phyloP scores from a whole-genome alignment of 2,113 vertebrate species.

The Formicarius rufipectus region DNA sequence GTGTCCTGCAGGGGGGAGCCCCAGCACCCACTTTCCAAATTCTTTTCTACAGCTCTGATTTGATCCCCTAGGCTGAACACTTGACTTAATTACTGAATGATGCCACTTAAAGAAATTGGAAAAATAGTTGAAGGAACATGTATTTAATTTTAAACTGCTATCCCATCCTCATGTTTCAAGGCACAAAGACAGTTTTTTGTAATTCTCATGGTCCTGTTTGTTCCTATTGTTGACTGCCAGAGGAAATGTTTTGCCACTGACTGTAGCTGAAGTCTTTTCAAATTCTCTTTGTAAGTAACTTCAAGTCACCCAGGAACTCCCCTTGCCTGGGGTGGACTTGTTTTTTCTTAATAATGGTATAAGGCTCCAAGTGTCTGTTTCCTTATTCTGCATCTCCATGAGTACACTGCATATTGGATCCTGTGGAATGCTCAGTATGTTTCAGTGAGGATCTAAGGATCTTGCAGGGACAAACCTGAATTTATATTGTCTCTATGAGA shows the following conservation, averaged over 20 bases:
- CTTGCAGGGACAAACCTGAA: not conserved
- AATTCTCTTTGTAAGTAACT: conserved; percentile 13
- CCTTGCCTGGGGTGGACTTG: not conserved
- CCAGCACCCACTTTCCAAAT: accelerated
- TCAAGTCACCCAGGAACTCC: not conserved
- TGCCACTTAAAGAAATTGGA: not conserved
- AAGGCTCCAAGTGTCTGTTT: not conserved
- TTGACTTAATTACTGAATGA: not conserved
- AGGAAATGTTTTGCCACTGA: not conserved
- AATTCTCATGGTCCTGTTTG: not conserved
- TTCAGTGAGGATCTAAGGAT: not conserved
- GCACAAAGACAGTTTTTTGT: not conserved
- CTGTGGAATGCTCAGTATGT: not conserved
- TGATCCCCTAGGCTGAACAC: not conserved
- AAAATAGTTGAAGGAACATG: not conserved
- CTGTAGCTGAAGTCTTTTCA: not conserved
- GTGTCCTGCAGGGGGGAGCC: not conserved
- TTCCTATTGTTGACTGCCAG: not conserved
- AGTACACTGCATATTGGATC: not conserved
- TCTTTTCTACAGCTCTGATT: not conserved
- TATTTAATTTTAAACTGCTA: not conserved
- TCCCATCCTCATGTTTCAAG: accelerated
- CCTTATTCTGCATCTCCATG: not conserved
- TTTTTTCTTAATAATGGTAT: not conserved
- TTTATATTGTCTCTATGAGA: not conserved